These are phyloP conservation scores for Lordiphosa collinella DNA, from an alignment of 1,140 invertebrate genomes.

Conservation along the genomic window DNA sequence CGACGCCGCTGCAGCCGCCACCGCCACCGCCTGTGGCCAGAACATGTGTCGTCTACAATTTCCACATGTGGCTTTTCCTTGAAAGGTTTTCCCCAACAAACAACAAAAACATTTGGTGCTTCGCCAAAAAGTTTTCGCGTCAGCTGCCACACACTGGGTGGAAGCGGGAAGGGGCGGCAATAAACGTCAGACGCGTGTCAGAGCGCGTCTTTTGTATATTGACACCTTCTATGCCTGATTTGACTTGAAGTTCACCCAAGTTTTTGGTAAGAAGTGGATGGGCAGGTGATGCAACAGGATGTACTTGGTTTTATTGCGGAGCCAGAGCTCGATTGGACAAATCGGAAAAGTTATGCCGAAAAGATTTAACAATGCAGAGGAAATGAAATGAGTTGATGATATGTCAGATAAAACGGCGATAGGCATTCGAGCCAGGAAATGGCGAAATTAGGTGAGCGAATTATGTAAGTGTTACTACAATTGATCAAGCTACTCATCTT, in stretches of 20 bases:
- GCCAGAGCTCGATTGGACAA: conserved; percentile 29
- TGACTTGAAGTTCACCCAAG: conserved; percentile 34
- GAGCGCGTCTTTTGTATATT: conserved; percentile 65
- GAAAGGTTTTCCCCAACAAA: conserved; percentile 15
- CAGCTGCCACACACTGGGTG: conserved; percentile 13
- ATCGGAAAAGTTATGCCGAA: conserved; percentile 34
- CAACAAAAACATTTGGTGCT: conserved; percentile 1
- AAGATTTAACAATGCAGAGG: neutral
- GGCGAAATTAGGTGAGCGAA: too few species aligned
- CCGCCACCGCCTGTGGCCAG: too few species aligned
- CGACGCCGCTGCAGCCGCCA: neutral
- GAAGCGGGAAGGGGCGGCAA: conserved; percentile 32
- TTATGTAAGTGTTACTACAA: too few species aligned
- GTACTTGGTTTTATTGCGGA: conserved; percentile 41
- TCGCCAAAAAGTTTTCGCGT: conserved; percentile 43
- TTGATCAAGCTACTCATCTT: too few species aligned
- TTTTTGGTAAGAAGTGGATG: neutral
- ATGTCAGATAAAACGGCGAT: too few species aligned
- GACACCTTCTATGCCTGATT: conserved; percentile 59
- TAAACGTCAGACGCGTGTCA: conserved; percentile 71
- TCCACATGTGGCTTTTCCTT: conserved; percentile 44
- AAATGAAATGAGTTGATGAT: neutral
- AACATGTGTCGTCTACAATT: conserved; percentile 41
- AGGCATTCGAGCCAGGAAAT: too few species aligned
- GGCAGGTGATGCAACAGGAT: conserved; percentile 45